These are phyloP conservation scores for Drosophila equinoxialis DNA, from an alignment of 1,140 invertebrate species.

Conservation along the genomic window DNA sequence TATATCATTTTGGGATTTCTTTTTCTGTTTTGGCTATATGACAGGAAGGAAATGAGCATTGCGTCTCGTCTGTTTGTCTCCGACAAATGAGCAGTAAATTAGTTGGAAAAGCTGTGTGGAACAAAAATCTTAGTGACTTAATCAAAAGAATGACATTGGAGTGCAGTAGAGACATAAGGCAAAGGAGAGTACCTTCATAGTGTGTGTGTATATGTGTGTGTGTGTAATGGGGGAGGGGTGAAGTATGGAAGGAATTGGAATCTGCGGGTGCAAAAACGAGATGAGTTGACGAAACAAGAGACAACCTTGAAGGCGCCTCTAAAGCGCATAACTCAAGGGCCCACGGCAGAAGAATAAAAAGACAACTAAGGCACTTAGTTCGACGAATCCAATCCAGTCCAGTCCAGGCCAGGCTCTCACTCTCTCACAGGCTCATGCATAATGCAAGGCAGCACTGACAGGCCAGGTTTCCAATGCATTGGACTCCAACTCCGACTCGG, in stretches of 20 bases:
- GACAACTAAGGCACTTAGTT: neutral
- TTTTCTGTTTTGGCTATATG: constrained; percentile 13
- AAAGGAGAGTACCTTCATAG: neutral
- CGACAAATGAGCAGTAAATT: constrained; percentile 75
- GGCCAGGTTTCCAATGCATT: constrained; percentile 3
- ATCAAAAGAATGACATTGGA: constrained; percentile 41
- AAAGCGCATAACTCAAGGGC: constrained; percentile 65
- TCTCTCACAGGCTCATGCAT: constrained; percentile 59
- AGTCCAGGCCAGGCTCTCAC: neutral
- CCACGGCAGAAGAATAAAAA: constrained; percentile 23
- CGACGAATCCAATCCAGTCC: constrained; percentile 14
- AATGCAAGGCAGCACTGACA: constrained; percentile 59
- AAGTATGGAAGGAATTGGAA: neutral
- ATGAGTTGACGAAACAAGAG: constrained; percentile 23
- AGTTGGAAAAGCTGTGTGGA: constrained; percentile 65
- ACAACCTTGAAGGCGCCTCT: constrained; percentile 70
- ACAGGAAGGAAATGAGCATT: constrained; percentile 65
- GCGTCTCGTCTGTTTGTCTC: constrained; percentile 39
- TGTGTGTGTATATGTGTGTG: neutral
- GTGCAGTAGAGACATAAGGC: neutral
- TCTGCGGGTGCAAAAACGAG: constrained; percentile 1
- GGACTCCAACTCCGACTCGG: neutral
- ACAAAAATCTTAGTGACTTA: constrained; percentile 64
- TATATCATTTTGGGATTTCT: constrained; percentile 16
- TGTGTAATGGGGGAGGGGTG: neutral